Conservation (phyloP, 2,113 vertebrate species). For the Bufo gargarizans region DNA sequence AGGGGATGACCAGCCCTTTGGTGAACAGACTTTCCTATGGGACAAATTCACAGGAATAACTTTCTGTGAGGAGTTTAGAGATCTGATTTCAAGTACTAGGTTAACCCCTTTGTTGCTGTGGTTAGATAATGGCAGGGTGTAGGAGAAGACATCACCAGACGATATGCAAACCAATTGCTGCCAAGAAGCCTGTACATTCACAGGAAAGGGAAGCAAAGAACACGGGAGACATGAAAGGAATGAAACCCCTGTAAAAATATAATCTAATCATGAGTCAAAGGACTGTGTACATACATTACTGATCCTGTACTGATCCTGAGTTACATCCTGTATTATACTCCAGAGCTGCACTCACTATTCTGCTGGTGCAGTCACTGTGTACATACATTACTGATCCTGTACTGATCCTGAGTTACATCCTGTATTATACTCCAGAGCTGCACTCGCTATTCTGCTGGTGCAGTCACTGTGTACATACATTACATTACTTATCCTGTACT, state of each 20-base stretch:
- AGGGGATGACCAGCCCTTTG: background rate
- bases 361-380: too few relatives aligned
- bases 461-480: too few relatives aligned
- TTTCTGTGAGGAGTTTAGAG: background rate
- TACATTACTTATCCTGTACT: too few relatives aligned
- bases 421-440: too few relatives aligned
- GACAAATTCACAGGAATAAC: constrained; percentile 32
- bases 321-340: too few relatives aligned
- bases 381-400: too few relatives aligned
- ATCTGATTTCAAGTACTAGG: background rate
- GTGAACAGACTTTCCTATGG: constrained; percentile 24
- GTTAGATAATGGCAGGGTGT: background rate
- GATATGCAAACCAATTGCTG: background rate
- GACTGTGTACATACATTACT: background rate
- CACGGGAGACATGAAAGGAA: constrained; percentile 3
- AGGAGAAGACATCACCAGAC: background rate
- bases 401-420: too few relatives aligned
- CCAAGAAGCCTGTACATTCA: background rate
- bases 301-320: too few relatives aligned
- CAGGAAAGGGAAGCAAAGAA: background rate
- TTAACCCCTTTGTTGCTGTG: constrained; percentile 2
- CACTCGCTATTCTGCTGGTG: too few relatives aligned
- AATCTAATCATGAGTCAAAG: background rate
- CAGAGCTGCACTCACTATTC: too few relatives aligned
- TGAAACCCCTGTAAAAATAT: background rate